Base-by-base conservation (phyloP, 2,113 vertebrate species). In the Siniperca knerii region DNA sequence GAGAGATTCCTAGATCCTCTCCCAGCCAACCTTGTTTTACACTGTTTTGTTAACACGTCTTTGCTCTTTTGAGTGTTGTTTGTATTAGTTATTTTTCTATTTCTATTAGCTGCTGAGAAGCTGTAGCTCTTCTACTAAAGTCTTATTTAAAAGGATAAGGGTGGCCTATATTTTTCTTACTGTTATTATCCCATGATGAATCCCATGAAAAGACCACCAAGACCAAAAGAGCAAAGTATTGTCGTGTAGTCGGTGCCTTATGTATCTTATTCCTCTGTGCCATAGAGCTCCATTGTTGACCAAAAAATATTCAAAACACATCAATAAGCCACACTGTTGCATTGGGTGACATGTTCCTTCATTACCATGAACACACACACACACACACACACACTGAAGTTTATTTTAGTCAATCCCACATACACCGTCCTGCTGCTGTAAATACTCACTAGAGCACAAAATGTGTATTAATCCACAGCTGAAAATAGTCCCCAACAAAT, bases 41-140 rank as follows among this genome's bases (percentile, higher is more conserved):
- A 69, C 55, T 50, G 54, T 18, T 64, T 74, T 55, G 54, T 82
- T 86, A 73, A 46, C 52, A 61, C 18, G 40, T 42, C 10, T 69
- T 18, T 68, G 42, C 60, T 73, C 35, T 40, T 76, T 12, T 11
- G 0, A 33, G 44, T 3, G 3, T 15, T 65, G 29, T 50, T 37
- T 58, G 52, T 55, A 64, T 70, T 58, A 40, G 57, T 62, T 74
- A 21, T 82, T 44, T 60, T 65, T 58, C 3, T 64, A 25, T 75
- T 35, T 64, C n/a, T 79, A 23, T 44, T 12, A 37, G 20, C 44
- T 68, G 52, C 42, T 50, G 62, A 16, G 10, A 60, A 15, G 15
- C 35, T 44, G 10, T 29, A 65, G 23, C 10, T 40, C 23, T 20
- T 12, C 8, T 25, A n/a, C 35, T 37, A 25, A n/a, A 67, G 16